A percentile compares a stretch with the other conserved stretches of the same genome.
Conservation (phyloP, 2,113 vertebrate genomes). For the Chamaetylas fuelleborni region DNA sequence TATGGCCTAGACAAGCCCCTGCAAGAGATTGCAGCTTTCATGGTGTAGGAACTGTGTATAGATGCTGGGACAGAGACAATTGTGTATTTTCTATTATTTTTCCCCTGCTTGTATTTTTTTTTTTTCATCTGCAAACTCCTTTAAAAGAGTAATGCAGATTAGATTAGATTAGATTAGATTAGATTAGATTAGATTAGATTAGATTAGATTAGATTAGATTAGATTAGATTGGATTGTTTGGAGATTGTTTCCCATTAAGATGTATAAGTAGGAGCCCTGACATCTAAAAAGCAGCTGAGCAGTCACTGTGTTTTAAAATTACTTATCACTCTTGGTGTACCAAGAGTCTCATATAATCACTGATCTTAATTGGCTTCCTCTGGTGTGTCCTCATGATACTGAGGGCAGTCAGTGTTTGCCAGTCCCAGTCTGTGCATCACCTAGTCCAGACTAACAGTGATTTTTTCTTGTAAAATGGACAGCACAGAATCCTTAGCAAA, state of each 20-base stretch:
- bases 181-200: background rate
- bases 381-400: background rate
- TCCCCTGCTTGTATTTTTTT: accelerated
- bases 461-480: background rate
- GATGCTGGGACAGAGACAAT: background rate
- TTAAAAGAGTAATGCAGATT: too few species aligned
- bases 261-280: background rate
- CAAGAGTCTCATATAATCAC: background rate
- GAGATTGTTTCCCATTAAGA: background rate
- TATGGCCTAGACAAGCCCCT: background rate
- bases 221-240: background rate
- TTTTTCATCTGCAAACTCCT: background rate
- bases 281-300: background rate
- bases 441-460: background rate
- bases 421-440: background rate
- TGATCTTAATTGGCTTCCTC: background rate
- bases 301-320: background rate
- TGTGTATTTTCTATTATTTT: background rate
- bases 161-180: too few species aligned
- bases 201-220: background rate
- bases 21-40: background rate
- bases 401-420: background rate
- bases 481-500: background rate
- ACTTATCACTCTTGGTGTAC: background rate
- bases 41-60: background rate